Evolutionary conservation across 2,797 vertebrate genomes (phyloP).

Genomic region (Rhodeus uyekii): DNA sequence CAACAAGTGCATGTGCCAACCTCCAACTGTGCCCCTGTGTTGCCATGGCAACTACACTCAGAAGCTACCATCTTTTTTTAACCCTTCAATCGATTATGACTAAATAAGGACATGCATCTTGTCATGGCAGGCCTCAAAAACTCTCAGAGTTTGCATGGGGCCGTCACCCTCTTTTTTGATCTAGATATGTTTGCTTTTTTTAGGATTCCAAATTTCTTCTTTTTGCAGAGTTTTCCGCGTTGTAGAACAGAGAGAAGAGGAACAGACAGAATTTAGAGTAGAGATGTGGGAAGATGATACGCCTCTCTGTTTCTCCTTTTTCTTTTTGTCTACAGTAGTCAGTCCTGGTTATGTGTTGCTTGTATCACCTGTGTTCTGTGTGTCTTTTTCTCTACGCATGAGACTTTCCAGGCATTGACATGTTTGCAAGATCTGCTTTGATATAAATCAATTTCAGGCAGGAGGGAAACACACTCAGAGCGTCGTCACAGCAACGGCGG

Average conservation of each 20-base stretch:
- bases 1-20: conserved; percentile 20
- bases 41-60: conserved; percentile 42
- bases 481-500: conserved; percentile 44
- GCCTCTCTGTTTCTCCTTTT: neutral
- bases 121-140: conserved; percentile 23
- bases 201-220: conserved; percentile 21
- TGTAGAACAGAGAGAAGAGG: conserved; percentile 14
- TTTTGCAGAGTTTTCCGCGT: neutral
- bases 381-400: neutral
- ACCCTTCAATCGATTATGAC: conserved; percentile 30
- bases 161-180: conserved; percentile 21
- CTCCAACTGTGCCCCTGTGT: conserved; percentile 35
- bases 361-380: neutral
- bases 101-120: conserved; percentile 35
- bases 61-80: conserved; percentile 35
- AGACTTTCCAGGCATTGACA: conserved; percentile 8
- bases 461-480: conserved; percentile 19
- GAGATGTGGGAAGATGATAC: conserved; percentile 4
- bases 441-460: conserved; percentile 47
- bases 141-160: conserved; percentile 18
- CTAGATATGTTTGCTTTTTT: neutral
- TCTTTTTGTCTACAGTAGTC: neutral
- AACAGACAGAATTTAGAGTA: conserved; percentile 31
- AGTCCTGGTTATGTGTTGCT: neutral
- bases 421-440: conserved; percentile 43